These are phyloP conservation scores for Ictalurus furcatus DNA, from an alignment of 2,113 vertebrate species.

Conservation along the genomic window DNA sequence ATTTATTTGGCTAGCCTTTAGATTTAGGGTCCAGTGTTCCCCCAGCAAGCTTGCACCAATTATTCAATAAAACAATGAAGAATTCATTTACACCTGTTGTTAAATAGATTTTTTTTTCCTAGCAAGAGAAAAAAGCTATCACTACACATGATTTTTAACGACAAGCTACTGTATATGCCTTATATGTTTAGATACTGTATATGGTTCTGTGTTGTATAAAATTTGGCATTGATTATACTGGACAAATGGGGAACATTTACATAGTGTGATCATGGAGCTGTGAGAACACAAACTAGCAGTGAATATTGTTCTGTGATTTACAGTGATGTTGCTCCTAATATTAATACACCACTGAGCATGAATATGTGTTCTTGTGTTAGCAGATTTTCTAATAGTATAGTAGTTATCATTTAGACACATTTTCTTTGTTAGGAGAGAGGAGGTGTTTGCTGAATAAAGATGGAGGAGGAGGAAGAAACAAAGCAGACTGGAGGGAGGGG, in stretches of 20 bases:
- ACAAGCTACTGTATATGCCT: constrained; percentile 59
- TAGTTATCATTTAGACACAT: constrained; percentile 32
- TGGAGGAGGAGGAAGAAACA: constrained; percentile 25
- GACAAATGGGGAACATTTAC: constrained; percentile 16
- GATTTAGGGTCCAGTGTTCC: constrained; percentile 76
- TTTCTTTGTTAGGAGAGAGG: constrained; percentile 38
- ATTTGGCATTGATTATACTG: constrained; percentile 20
- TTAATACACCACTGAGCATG: not conserved
- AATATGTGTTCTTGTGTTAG: not conserved
- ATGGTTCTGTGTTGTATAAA: not conserved
- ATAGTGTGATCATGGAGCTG: not conserved
- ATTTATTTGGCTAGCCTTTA: constrained; percentile 73
- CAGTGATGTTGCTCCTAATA: not conserved
- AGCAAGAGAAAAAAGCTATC: constrained; percentile 77
- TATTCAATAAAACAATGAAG: constrained; percentile 74
- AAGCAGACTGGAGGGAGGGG: constrained; percentile 11
- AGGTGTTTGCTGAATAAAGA: constrained; percentile 30
- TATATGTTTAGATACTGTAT: not conserved
- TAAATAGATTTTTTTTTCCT: constrained; percentile 69
- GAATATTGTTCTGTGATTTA: not conserved
- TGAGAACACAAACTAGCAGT: not conserved
- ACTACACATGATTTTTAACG: constrained; percentile 74
- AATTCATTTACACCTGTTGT: constrained; percentile 81
- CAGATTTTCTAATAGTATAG: constrained; percentile 17
- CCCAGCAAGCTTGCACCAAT: constrained; percentile 75